Conservation (phyloP, 2,113 vertebrate species). For the Gallinago paraguaiae region DNA sequence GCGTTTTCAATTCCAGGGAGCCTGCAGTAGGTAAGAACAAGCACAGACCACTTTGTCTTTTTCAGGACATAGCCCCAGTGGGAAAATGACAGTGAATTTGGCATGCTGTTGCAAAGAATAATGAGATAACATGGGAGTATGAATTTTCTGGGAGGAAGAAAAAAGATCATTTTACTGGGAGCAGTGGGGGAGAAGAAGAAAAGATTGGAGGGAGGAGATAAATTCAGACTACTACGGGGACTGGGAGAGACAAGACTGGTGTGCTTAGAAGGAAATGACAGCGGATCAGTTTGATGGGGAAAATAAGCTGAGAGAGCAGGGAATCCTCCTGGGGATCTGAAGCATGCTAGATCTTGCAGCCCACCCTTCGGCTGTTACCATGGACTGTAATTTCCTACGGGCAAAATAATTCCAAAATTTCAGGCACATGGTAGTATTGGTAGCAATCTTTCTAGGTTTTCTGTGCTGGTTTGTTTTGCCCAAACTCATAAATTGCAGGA, state of each 20-base stretch:
- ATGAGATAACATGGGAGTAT: slow-evolving; percentile 56
- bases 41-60: slow-evolving; percentile 38
- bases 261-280: not conserved
- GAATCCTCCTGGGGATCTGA: not conserved
- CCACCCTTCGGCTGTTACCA: not conserved
- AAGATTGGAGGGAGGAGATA: not conserved
- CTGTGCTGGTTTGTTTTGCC: not conserved
- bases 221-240: not conserved
- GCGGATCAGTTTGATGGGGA: not conserved
- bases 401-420: not conserved
- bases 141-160: slow-evolving; percentile 37
- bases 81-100: slow-evolving; percentile 42
- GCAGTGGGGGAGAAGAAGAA: not conserved
- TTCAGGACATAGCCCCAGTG: slow-evolving; percentile 13
- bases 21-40: slow-evolving; percentile 38
- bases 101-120: slow-evolving; percentile 46
- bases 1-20: slow-evolving; percentile 5
- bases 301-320: not conserved
- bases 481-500: not conserved
- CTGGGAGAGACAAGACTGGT: not conserved
- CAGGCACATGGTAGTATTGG: not conserved
- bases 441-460: not conserved
- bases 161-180: slow-evolving; percentile 24
- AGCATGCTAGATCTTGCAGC: not conserved
- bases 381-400: not conserved